phyloP scores from a whole-genome alignment of 2,888 invertebrate genomes.

The Tolmerus cingulatus region DNA sequence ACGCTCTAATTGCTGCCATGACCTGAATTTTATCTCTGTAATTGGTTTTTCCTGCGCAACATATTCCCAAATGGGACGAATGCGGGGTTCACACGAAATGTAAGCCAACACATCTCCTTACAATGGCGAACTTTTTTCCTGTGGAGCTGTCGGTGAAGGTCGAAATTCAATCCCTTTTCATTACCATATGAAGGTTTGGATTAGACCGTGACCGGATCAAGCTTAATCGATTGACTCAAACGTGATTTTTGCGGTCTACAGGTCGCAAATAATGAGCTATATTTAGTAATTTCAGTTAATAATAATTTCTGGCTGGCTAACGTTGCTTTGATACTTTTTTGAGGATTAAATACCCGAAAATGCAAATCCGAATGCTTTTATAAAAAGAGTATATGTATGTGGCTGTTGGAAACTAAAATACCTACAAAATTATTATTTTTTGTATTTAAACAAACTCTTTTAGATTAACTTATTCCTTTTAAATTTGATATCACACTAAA shows the following conservation, averaged over 20 bases:
- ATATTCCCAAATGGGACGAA: not conserved
- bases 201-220: not conserved
- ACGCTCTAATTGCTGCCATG: not conserved
- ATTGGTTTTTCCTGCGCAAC: not conserved
- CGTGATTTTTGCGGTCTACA: not conserved
- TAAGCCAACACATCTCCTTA: not conserved
- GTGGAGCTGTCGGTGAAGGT: not conserved
- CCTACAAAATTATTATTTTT: too few relatives aligned
- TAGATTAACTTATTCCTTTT: too few relatives aligned
- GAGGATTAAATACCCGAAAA: not conserved
- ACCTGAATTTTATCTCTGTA: not conserved
- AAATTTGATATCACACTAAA: too few relatives aligned
- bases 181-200: not conserved
- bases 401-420: too few relatives aligned
- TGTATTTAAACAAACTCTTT: too few relatives aligned
- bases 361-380: not conserved
- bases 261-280: not conserved
- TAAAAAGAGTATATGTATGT: too few relatives aligned
- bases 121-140: not conserved
- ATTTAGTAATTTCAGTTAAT: not conserved
- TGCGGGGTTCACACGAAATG: not conserved
- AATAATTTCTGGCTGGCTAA: not conserved
- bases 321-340: not conserved
- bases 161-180: not conserved
- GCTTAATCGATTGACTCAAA: not conserved